phyloP scores from a whole-genome alignment of 2,888 invertebrate species.

The Liopterus haemorrhoidalis region DNA sequence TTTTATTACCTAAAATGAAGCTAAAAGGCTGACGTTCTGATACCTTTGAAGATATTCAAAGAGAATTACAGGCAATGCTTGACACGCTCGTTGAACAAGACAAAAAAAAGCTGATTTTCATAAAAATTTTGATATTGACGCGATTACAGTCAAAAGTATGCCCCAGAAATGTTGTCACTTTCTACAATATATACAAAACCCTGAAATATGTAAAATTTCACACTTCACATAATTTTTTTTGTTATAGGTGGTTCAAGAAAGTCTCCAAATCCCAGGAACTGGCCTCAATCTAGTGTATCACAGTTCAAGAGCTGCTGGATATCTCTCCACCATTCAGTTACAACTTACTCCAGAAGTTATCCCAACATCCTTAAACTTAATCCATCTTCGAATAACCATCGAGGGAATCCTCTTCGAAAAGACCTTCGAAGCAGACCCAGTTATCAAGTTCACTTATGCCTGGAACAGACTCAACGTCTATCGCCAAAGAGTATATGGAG shows the following conservation, averaged over 20 bases:
- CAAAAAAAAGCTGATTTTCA: too few relatives aligned
- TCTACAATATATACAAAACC: too few relatives aligned
- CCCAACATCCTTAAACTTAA: conserved; percentile 73
- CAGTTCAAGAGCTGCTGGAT: conserved; percentile 89
- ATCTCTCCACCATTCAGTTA: conserved; percentile 84
- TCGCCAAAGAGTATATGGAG: conserved; percentile 92
- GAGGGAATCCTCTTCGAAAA: conserved; percentile 92
- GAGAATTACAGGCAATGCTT: too few relatives aligned
- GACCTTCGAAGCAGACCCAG: conserved; percentile 91
- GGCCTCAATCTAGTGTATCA: conserved; percentile 94
- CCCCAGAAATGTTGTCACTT: too few relatives aligned
- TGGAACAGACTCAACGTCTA: conserved; percentile 98
- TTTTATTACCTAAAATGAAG: background rate
- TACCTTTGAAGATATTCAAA: too few relatives aligned
- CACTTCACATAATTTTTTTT: too few relatives aligned
- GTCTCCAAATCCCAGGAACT: conserved; percentile 88
- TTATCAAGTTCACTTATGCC: conserved; percentile 93
- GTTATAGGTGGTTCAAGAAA: conserved; percentile 81
- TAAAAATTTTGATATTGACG: too few relatives aligned
- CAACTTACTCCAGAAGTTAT: conserved; percentile 83
- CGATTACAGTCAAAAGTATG: too few relatives aligned
- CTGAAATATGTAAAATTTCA: too few relatives aligned
- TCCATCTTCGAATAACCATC: conserved; percentile 86
- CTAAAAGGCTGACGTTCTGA: too few relatives aligned
- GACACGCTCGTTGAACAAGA: too few relatives aligned